Base-by-base conservation (phyloP, 2,797 vertebrate species). In the Stomatorhinus walkeri region DNA sequence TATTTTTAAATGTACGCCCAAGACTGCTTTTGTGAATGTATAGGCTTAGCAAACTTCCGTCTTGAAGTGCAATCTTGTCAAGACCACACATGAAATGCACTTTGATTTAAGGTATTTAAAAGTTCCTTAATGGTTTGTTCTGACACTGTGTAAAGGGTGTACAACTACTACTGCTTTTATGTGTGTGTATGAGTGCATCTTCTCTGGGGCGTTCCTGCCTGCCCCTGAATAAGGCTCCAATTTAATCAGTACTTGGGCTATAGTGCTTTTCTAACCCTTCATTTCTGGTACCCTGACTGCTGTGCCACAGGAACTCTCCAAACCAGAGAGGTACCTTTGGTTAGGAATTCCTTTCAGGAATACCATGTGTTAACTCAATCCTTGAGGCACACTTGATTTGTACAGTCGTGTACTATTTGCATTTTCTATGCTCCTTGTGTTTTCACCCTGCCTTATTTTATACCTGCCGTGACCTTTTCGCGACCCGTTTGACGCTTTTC, bases 11-110 rank as follows among this genome's bases (percentile, higher is more conserved):
- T 89, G 61, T 88, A 8, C n/a, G 89, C 92, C 93, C 88, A 89
- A 91, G 92, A 93, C 94, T 94, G 92, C 92, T 92, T 91, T 94
- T 92, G 92, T 92, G 93, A 94, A 92, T 90, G 87, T 90, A 52
- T 88, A 87, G 72, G 87, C 89, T 1, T 90, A 43, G 90, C 91
- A 90, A 43, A 76, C 91, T 88, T 93, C 93, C 85, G 89, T 90
- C 89, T 91, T 90, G 19, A 46, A 84, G 46, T 81, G 88, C 49
- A 90, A 51, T 84, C 90, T 91, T 91, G 14, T 76, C 51, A n/a
- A n/a, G 72, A 54, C 88, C 81, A 87, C 79, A 68, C 43, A 56
- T 48, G 32, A 91, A 85, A 90, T 85, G 90, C 87, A 24, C 89
- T 56, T 86, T 84, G 43, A 81, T 84, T 84, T 84, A 40, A 84